A percentile compares a stretch with the other conserved stretches of the same genome.
Conservation (phyloP, 2,888 invertebrate genomes). For the Caenorhabditis panamensis region DNA sequence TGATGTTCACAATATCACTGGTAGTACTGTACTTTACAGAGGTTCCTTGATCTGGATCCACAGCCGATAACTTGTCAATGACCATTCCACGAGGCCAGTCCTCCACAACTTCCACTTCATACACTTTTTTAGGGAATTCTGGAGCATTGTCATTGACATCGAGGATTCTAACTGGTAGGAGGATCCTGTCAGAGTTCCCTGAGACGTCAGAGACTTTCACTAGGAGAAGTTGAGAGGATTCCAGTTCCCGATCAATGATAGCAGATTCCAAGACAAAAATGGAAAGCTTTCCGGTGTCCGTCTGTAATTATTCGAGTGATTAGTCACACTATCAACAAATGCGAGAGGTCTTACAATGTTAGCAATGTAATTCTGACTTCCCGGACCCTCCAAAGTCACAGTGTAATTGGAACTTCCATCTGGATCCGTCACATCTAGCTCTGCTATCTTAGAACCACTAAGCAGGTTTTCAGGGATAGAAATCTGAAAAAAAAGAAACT, state of each 20-base stretch:
- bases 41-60: constrained; percentile 63
- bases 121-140: constrained; percentile 52
- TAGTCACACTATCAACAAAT: background rate
- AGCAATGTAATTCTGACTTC: constrained; percentile 52
- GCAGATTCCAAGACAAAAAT: constrained; percentile 14
- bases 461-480: constrained; percentile 67
- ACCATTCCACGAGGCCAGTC: constrained; percentile 71
- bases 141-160: constrained; percentile 76
- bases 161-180: constrained; percentile 63
- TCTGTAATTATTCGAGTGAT: constrained; percentile 11
- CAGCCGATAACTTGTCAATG: constrained; percentile 60
- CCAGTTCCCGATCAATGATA: constrained; percentile 63
- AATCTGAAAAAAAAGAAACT: constrained; percentile 49
- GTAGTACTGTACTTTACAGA: constrained; percentile 55
- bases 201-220: constrained; percentile 64
- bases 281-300: constrained; percentile 27
- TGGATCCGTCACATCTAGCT: constrained; percentile 63
- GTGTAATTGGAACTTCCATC: constrained; percentile 53
- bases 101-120: constrained; percentile 70
- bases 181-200: constrained; percentile 53
- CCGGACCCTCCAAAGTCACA: constrained; percentile 45
- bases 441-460: constrained; percentile 60
- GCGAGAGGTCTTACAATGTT: constrained; percentile 39
- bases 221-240: constrained; percentile 42
- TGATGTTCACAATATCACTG: constrained; percentile 31